Base-by-base conservation (phyloP, 2,888 invertebrate genomes). In the Petrolisthes manimaculis region DNA sequence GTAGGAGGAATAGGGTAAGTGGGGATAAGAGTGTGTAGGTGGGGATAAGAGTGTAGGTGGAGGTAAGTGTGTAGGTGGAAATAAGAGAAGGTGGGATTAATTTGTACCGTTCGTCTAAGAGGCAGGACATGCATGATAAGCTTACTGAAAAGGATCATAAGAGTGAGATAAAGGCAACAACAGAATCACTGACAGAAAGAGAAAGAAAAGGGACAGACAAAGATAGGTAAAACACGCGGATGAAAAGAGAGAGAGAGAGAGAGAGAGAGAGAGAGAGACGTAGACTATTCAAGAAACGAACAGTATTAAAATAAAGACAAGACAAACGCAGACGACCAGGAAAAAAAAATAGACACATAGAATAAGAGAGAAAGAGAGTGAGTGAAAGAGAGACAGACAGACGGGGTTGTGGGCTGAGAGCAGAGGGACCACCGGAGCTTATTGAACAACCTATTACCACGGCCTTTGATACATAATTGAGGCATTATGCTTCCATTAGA, bases 401-500 rank as follows among this genome's bases (percentile, higher is more conserved):
- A n/a, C 8, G 74, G 71, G 69, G 71, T 51, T 55, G 69, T n/a
- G 53, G 79, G 18, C 6, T 5, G 12, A n/a, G 8, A n/a, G 14
- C 54, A 8, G 18, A 37, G 51, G 86, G 24, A n/a, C 67, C 14
- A 55, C 37, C 67, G 6, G n/a, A 71, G 80, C 71, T 83, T 87
- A 87, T 87, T 87, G 86, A 87, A 78, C 86, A 87, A 14, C 54
- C 86, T 83, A 87, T 87, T 83, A 87, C 86, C 71, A 78, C 71
- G 61, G 67, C 77, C 86, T 87, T 87, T 87, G 86, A 87, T 87
- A 87, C 37, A 79, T 87, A 87, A 87, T 83, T 87, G 86, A 87
- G 83, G 83, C 86, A 87, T 87, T 87, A 87, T 87, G 86, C 79
- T 83, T 87, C 86, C 86, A 87, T 87, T 87, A 83, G 86, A 54